phyloP scores from a whole-genome alignment of 1,140 invertebrate species.

The Orius insidiosus region DNA sequence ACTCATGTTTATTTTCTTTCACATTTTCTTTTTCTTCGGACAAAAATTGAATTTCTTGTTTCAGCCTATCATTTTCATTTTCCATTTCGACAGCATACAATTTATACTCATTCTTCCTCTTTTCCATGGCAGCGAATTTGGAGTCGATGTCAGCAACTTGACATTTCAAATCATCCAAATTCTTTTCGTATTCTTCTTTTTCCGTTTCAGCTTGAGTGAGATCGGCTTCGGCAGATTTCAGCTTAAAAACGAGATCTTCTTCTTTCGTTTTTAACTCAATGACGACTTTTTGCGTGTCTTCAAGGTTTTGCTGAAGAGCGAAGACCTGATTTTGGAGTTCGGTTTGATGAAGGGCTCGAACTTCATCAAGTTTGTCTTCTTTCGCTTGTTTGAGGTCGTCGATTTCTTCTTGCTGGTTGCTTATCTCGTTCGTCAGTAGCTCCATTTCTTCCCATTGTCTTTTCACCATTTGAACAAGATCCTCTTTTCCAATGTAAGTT shows the following conservation, averaged over 20 bases:
- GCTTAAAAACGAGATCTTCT: constrained; percentile 12
- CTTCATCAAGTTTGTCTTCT: constrained; percentile 10
- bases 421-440: constrained; percentile 9
- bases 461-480: constrained; percentile 11
- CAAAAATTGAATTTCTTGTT: constrained; percentile 3
- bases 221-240: constrained; percentile 12
- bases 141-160: constrained; percentile 6
- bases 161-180: constrained; percentile 3
- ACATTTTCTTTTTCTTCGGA: constrained; percentile 13
- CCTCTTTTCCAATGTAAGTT: constrained; percentile 2
- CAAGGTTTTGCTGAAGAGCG: constrained; percentile 11
- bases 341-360: constrained; percentile 8
- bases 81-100: constrained; percentile 14
- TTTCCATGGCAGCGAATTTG: constrained; percentile 7
- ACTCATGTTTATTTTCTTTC: constrained; percentile 10
- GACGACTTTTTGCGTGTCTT: constrained; percentile 10
- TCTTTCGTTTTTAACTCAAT: constrained; percentile 8
- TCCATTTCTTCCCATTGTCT: constrained; percentile 10
- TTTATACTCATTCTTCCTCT: constrained; percentile 17
- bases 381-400: constrained; percentile 13
- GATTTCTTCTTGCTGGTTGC: constrained; percentile 11
- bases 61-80: constrained; percentile 11
- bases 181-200: constrained; percentile 10
- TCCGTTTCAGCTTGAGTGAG: constrained; percentile 7
- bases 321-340: constrained; percentile 8